Conservation (phyloP, 2,888 invertebrate genomes). For the Eulithis testata region DNA sequence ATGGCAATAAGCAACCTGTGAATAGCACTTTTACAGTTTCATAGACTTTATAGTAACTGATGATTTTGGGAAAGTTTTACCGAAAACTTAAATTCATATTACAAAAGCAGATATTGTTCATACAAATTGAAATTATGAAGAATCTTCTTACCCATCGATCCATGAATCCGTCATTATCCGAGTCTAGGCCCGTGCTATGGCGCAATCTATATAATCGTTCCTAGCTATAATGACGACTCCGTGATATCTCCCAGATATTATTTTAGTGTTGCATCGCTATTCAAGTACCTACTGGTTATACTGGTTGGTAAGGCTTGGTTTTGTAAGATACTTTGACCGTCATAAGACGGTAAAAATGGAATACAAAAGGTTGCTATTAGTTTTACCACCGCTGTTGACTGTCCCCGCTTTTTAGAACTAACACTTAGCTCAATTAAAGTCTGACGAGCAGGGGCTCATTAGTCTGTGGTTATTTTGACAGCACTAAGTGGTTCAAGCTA, state of each 20-base stretch:
- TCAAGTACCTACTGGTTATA: background rate
- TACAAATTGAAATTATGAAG: slow-evolving; percentile 17
- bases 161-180: slow-evolving; percentile 16
- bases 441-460: slow-evolving; percentile 16
- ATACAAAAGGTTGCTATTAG: no score
- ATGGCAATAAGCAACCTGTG: no score
- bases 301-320: background rate
- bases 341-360: background rate
- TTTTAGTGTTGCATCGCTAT: slow-evolving; percentile 22
- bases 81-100: no score
- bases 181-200: slow-evolving; percentile 15
- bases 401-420: background rate
- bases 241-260: slow-evolving; percentile 23
- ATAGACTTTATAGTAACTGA: no score
- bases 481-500: background rate
- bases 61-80: no score
- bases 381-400: background rate
- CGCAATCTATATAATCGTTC: slow-evolving; percentile 28
- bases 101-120: background rate
- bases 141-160: background rate
- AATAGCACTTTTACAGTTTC: no score
- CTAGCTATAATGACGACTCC: slow-evolving; percentile 25
- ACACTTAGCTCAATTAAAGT: background rate
- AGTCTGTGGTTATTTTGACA: slow-evolving; percentile 16
- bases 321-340: background rate